Conservation (phyloP, 2,888 invertebrate genomes). For the Drosophila infuscata region DNA sequence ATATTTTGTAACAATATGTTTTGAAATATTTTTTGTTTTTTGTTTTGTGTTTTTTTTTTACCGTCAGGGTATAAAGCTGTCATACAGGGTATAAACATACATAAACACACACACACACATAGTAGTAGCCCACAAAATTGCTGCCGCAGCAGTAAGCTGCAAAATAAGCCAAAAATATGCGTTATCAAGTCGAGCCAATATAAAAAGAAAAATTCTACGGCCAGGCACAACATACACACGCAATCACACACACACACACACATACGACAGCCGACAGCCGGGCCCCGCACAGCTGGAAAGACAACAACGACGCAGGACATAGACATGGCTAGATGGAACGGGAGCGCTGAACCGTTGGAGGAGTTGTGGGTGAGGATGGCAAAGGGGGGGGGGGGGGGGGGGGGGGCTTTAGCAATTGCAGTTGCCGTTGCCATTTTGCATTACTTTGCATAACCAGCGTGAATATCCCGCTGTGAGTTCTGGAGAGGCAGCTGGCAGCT, state of each 20-base stretch:
- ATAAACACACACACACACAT: not conserved
- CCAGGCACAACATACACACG: slow-evolving; percentile 23
- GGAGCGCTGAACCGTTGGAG: not conserved
- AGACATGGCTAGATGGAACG: slow-evolving; percentile 16
- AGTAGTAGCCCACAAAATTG: slow-evolving; percentile 61
- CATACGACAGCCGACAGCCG: slow-evolving; percentile 15
- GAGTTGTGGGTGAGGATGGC: not conserved
- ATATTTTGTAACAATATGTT: not conserved
- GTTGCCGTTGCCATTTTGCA: slow-evolving; percentile 74
- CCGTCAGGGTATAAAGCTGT: not conserved
- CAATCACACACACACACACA: slow-evolving; percentile 13
- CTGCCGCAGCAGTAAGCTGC: slow-evolving; percentile 80
- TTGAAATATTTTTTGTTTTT: not conserved
- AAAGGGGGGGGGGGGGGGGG: slow-evolving; percentile 2
- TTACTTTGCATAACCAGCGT: slow-evolving; percentile 75
- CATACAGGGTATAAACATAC: slow-evolving; percentile 17
- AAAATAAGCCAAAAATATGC: slow-evolving; percentile 80
- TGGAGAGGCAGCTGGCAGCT: slow-evolving; percentile 16
- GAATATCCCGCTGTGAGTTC: slow-evolving; percentile 62
- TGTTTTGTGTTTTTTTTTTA: not conserved
- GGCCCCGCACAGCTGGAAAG: slow-evolving; percentile 66
- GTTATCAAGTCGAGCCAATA: slow-evolving; percentile 78
- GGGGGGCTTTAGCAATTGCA: slow-evolving; percentile 67
- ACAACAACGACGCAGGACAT: slow-evolving; percentile 51
- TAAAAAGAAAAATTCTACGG: slow-evolving; percentile 62